A percentile compares a stretch with the other conserved stretches of the same genome.
These are phyloP conservation scores for Rhinichthys osculus DNA, from an alignment of 2,797 vertebrate species.

Conservation along the genomic window DNA sequence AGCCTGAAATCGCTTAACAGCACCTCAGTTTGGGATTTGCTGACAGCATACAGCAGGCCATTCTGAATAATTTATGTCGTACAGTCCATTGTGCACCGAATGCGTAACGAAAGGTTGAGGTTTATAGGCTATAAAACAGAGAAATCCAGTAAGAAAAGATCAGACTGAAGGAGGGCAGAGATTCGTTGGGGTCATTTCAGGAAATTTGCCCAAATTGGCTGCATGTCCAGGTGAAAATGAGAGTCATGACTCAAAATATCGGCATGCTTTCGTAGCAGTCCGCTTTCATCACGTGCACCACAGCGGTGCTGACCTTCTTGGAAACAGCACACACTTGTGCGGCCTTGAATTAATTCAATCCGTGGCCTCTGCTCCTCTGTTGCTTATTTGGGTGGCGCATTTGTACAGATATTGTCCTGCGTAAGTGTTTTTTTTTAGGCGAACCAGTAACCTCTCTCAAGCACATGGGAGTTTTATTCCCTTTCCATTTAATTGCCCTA, in stretches of 20 bases:
- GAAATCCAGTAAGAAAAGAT: slow-evolving; percentile 24
- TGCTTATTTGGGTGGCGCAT: slow-evolving; percentile 38
- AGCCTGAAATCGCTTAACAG: slow-evolving; percentile 46
- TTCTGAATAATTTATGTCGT: slow-evolving; percentile 55
- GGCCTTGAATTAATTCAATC: slow-evolving; percentile 43
- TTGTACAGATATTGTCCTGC: slow-evolving; percentile 43
- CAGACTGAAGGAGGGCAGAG: slow-evolving; percentile 22
- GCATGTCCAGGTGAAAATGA: slow-evolving; percentile 8
- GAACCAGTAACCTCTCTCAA: slow-evolving; percentile 37
- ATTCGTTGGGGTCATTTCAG: slow-evolving; percentile 20
- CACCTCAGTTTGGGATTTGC: slow-evolving; percentile 46
- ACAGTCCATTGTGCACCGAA: slow-evolving; percentile 50
- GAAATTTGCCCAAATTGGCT: slow-evolving; percentile 35
- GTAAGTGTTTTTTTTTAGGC: slow-evolving; percentile 40
- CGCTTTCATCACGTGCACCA: slow-evolving; percentile 12
- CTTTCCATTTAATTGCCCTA: slow-evolving; percentile 43
- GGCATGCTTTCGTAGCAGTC: not conserved
- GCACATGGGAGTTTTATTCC: slow-evolving; percentile 34
- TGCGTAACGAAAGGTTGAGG: slow-evolving; percentile 37
- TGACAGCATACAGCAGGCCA: slow-evolving; percentile 38
- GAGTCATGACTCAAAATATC: slow-evolving; percentile 23
- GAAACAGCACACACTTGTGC: not conserved
- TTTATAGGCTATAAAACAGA: slow-evolving; percentile 46
- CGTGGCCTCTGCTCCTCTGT: slow-evolving; percentile 12
- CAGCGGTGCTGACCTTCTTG: slow-evolving; percentile 41